A percentile compares a stretch with the other conserved stretches of the same genome.
phyloP scores from a whole-genome alignment of 2,113 vertebrate species.

The Formicarius rufipectus region DNA sequence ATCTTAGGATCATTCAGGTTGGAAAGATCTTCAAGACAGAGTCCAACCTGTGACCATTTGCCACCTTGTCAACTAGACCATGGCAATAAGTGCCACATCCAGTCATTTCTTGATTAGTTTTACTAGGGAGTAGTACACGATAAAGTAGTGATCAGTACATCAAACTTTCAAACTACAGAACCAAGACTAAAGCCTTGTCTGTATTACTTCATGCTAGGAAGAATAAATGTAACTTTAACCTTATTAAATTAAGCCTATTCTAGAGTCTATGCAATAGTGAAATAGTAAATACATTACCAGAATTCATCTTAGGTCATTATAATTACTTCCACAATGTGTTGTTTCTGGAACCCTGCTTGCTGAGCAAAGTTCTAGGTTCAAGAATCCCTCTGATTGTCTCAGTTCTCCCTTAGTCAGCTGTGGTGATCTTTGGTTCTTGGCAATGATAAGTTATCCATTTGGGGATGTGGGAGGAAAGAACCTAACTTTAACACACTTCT shows the following conservation, averaged over 20 bases:
- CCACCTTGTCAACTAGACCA: background rate
- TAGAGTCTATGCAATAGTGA: background rate
- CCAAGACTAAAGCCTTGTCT: background rate
- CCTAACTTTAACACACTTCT: background rate
- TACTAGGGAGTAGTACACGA: background rate
- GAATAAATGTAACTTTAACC: background rate
- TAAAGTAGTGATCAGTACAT: background rate
- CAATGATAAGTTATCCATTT: background rate
- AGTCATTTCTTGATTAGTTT: background rate
- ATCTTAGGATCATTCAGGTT: background rate
- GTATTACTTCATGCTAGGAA: background rate
- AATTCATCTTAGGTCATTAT: background rate
- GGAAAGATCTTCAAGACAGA: background rate
- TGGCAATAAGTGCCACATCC: background rate
- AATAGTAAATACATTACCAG: background rate
- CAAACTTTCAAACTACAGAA: background rate
- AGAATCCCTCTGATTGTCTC: background rate
- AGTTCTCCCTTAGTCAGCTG: background rate
- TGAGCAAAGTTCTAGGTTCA: background rate
- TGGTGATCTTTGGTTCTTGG: background rate
- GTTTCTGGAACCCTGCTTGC: background rate
- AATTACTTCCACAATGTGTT: background rate
- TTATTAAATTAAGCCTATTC: background rate
- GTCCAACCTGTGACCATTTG: background rate
- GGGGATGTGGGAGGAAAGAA: background rate